A percentile compares a stretch with the other conserved stretches of the same genome.
phyloP scores from a whole-genome alignment of 1,140 invertebrate genomes.

The Mercenaria mercenaria region DNA sequence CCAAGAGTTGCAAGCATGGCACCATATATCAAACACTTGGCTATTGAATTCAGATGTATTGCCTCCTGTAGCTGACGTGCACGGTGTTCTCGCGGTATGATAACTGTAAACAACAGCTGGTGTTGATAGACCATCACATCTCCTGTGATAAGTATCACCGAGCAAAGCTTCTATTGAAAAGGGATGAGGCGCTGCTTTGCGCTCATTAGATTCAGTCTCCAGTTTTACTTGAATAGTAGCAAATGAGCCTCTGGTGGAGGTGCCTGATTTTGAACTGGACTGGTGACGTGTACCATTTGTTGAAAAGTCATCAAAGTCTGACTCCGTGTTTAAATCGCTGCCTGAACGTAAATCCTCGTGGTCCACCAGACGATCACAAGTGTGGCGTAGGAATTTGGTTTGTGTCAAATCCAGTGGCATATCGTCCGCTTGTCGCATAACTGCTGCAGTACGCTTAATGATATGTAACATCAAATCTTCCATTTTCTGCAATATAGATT shows the following conservation, averaged over 20 bases:
- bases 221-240: no score
- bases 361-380: conserved; percentile 5
- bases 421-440: neutral
- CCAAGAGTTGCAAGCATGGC: conserved; percentile 49
- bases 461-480: conserved; percentile 41
- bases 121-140: neutral
- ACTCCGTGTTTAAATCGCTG: neutral
- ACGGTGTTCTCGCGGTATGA: neutral
- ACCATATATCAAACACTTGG: neutral
- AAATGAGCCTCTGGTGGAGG: neutral
- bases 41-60: neutral
- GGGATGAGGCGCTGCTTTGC: neutral
- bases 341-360: conserved; percentile 24
- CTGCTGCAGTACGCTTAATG: neutral
- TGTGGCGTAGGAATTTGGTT: neutral
- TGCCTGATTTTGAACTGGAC: neutral
- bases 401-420: neutral
- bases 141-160: neutral
- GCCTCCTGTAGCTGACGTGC: neutral
- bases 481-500: conserved; percentile 8
- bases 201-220: neutral
- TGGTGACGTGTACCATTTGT: neutral
- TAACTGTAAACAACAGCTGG: neutral
- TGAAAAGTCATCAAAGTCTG: neutral
- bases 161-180: neutral